These are phyloP conservation scores for Synanthedon andrenaeformis DNA, from an alignment of 2,888 invertebrate species.

Conservation along the genomic window DNA sequence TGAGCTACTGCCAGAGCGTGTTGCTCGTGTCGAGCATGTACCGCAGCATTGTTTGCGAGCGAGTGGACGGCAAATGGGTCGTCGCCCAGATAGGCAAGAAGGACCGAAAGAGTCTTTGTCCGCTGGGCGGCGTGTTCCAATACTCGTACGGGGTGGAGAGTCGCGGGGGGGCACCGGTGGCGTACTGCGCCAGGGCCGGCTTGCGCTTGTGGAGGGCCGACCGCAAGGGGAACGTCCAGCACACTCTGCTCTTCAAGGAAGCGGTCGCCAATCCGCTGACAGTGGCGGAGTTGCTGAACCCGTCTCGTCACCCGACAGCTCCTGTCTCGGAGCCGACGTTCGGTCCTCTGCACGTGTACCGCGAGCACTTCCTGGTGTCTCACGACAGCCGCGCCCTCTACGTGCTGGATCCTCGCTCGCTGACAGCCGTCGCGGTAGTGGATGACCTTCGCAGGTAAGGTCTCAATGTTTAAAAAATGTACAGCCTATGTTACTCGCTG, in stretches of 20 bases:
- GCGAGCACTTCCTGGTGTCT: conserved; percentile 79
- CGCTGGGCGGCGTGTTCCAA: conserved; percentile 66
- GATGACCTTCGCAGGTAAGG: conserved; percentile 72
- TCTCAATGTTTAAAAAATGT: no score
- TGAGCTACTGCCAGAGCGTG: conserved; percentile 80
- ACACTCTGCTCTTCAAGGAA: conserved; percentile 85
- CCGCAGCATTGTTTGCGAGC: conserved; percentile 82
- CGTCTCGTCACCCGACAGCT: conserved; percentile 37
- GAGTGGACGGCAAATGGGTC: conserved; percentile 73
- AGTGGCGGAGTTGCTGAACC: conserved; percentile 80
- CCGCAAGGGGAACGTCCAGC: conserved; percentile 79
- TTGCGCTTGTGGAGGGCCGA: conserved; percentile 87
- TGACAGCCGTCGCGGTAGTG: conserved; percentile 75
- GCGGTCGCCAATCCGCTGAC: conserved; percentile 66
- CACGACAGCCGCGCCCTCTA: conserved; percentile 79
- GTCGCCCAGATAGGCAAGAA: conserved; percentile 86
- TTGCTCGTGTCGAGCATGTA: conserved; percentile 87
- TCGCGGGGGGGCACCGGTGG: conserved; percentile 48
- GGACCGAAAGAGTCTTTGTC: conserved; percentile 78
- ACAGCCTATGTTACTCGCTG: no score
- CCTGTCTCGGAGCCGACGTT: conserved; percentile 41
- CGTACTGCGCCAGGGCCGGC: conserved; percentile 86
- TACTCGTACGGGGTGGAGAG: conserved; percentile 54
- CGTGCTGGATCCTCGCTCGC: conserved; percentile 79
- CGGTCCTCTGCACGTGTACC: conserved; percentile 73